Percentiles rank a stretch among this genome's conserved stretches.
These are phyloP conservation scores for Tipula helvola DNA, from an alignment of 2,888 invertebrate genomes.

Conservation along the genomic window DNA sequence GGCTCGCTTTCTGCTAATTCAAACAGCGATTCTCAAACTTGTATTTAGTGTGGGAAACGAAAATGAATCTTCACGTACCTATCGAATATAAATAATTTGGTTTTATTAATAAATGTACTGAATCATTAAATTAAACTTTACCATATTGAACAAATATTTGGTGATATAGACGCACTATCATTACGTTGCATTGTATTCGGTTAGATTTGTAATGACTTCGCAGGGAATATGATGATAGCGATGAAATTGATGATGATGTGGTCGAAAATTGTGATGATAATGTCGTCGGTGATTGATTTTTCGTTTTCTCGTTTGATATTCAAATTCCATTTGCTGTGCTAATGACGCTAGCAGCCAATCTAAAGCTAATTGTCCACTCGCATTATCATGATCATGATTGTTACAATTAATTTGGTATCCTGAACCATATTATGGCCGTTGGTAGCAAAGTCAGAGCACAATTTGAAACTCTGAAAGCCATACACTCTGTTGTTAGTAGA, in stretches of 20 bases:
- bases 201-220: slow-evolving; percentile 14
- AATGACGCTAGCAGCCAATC: slow-evolving; percentile 20
- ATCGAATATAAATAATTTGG: neutral
- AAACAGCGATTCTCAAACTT: too few relatives aligned
- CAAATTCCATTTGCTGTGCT: slow-evolving; percentile 18
- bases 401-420: too few relatives aligned
- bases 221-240: neutral
- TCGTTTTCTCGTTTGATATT: slow-evolving; percentile 14
- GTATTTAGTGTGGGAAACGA: too few relatives aligned
- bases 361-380: slow-evolving; percentile 20
- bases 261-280: neutral
- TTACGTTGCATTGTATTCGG: slow-evolving; percentile 4
- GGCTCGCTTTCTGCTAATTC: too few relatives aligned
- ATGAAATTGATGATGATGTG: slow-evolving; percentile 17
- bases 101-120: neutral
- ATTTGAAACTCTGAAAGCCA: too few relatives aligned
- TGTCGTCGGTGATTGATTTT: neutral
- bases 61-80: slow-evolving; percentile 51
- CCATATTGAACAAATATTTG: slow-evolving; percentile 9
- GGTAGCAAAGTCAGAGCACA: too few relatives aligned
- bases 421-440: too few relatives aligned
- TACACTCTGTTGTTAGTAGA: too few relatives aligned
- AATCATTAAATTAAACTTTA: neutral
- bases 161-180: slow-evolving; percentile 22
- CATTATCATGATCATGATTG: too few relatives aligned